phyloP scores from a whole-genome alignment of 2,888 invertebrate species.

The Diloba caeruleocephala region DNA sequence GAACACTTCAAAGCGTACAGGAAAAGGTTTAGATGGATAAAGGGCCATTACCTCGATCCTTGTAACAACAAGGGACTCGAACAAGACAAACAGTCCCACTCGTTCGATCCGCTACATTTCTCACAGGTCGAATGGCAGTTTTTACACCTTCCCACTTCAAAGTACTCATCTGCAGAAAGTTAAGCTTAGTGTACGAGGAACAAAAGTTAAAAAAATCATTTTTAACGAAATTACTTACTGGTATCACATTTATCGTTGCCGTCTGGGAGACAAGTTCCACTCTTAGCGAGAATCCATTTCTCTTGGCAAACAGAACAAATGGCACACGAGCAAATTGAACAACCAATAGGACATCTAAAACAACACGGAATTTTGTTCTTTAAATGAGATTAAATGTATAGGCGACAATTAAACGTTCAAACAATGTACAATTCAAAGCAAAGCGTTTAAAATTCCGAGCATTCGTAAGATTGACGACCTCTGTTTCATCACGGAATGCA shows the following conservation, averaged over 20 bases:
- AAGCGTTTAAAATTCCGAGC: constrained; percentile 50
- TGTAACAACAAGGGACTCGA: constrained; percentile 92
- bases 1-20: constrained; percentile 33
- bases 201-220: constrained; percentile 50
- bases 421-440: constrained; percentile 44
- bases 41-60: constrained; percentile 84
- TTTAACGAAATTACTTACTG: constrained; percentile 86
- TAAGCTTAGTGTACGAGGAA: constrained; percentile 52
- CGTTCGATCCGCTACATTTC: constrained; percentile 94
- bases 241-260: constrained; percentile 93
- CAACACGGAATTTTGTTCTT: constrained; percentile 38
- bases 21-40: constrained; percentile 65
- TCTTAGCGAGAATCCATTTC: constrained; percentile 93
- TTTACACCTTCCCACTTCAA: constrained; percentile 93
- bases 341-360: constrained; percentile 92
- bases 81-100: constrained; percentile 94
- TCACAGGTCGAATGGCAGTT: constrained; percentile 95
- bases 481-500: constrained; percentile 55
- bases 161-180: constrained; percentile 91
- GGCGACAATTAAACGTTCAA: constrained; percentile 46
- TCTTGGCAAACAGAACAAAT: constrained; percentile 93
- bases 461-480: constrained; percentile 53
- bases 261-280: constrained; percentile 92
- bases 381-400: constrained; percentile 40
- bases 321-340: constrained; percentile 92